Evolutionary conservation across 2,888 invertebrate genomes (phyloP).

Genomic region (Anoplius nigerrimus): DNA sequence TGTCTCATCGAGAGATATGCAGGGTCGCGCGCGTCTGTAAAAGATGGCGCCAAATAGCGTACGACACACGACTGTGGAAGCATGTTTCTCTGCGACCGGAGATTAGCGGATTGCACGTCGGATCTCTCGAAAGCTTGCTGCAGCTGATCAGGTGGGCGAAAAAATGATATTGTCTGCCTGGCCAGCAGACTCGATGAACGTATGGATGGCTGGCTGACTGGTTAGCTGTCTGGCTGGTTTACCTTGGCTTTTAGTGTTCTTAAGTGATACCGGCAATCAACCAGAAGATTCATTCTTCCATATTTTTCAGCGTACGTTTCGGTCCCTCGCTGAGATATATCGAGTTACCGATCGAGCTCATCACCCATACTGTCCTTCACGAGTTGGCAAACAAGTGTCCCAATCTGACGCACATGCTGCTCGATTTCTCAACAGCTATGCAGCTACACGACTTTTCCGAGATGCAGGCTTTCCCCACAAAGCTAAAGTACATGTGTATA

Average conservation of each 20-base stretch:
- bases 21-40: constrained; percentile 95
- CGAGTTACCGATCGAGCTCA: constrained; percentile 95
- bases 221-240: no score
- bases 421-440: constrained; percentile 99
- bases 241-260: neutral
- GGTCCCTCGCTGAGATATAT: constrained; percentile 92
- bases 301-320: constrained; percentile 82
- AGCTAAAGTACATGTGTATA: constrained; percentile 94
- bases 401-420: constrained; percentile 94
- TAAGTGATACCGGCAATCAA: neutral
- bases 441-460: constrained; percentile 99
- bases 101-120: constrained; percentile 94
- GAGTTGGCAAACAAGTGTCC: constrained; percentile 97
- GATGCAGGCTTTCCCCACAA: constrained; percentile 98
- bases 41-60: constrained; percentile 96
- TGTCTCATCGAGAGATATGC: constrained; percentile 95
- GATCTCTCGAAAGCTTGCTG: constrained; percentile 90
- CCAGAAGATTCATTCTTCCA: neutral
- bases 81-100: constrained; percentile 97
- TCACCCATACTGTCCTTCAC: constrained; percentile 97
- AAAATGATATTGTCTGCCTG: no score
- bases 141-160: constrained; percentile 83
- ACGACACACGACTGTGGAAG: constrained; percentile 96
- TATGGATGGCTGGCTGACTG: no score
- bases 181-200: no score